phyloP scores from a whole-genome alignment of 2,888 invertebrate genomes.

The Phaonia tiefii region DNA sequence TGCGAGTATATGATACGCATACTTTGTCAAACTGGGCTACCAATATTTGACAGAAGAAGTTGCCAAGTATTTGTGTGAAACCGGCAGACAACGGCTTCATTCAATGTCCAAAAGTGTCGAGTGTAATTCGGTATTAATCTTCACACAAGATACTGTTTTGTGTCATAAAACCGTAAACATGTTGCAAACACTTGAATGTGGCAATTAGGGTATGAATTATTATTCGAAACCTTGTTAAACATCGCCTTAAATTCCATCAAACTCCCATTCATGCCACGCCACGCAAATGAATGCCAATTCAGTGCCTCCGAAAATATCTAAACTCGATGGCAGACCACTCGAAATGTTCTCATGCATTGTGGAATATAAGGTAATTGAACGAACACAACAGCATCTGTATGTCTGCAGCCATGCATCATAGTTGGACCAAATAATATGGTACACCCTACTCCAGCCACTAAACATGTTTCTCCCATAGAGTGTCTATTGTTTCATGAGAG shows the following conservation, averaged over 20 bases:
- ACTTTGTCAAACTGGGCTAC: constrained; percentile 38
- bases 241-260: not conserved
- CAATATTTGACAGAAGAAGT: constrained; percentile 57
- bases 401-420: too few species aligned
- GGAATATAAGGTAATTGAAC: too few species aligned
- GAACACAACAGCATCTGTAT: too few species aligned
- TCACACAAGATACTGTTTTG: constrained; percentile 67
- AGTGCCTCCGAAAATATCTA: too few species aligned
- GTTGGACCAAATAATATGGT: too few species aligned
- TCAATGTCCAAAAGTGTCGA: constrained; percentile 66
- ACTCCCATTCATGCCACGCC: not conserved
- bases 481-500: too few species aligned
- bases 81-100: constrained; percentile 10
- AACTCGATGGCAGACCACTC: too few species aligned
- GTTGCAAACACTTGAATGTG: not conserved
- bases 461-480: too few species aligned
- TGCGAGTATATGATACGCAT: constrained; percentile 16
- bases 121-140: constrained; percentile 71
- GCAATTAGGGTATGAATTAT: not conserved
- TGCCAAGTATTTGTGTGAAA: constrained; percentile 27
- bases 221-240: constrained; percentile 12
- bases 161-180: constrained; percentile 22
- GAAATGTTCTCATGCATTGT: too few species aligned
- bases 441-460: too few species aligned
- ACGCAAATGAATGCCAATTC: too few species aligned